phyloP scores from a whole-genome alignment of 2,888 invertebrate species.

The Philopedon plagiatum region DNA sequence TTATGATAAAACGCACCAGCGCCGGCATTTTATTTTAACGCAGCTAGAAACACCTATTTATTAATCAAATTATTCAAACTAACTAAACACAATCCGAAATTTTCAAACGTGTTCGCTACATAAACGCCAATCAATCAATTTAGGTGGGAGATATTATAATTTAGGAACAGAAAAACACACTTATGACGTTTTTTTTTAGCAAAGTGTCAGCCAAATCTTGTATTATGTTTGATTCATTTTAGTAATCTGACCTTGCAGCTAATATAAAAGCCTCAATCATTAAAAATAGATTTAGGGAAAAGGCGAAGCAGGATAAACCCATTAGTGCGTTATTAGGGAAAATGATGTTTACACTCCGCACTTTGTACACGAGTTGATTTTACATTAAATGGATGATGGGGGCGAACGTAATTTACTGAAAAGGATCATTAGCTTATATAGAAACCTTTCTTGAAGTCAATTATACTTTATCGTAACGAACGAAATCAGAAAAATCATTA shows the following conservation, averaged over 20 bases:
- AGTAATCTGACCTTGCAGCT: conserved; percentile 11
- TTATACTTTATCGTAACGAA: too few species aligned
- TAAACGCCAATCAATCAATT: conserved; percentile 31
- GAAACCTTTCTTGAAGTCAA: too few species aligned
- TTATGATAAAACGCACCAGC: conserved; percentile 10
- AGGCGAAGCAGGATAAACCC: conserved; percentile 9
- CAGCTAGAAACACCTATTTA: neutral
- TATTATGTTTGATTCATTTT: conserved; percentile 25
- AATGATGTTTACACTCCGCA: neutral
- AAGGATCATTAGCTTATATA: too few species aligned
- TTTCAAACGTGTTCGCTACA: conserved; percentile 12
- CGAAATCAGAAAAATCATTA: too few species aligned
- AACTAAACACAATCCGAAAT: conserved; percentile 3
- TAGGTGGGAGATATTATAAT: conserved; percentile 13
- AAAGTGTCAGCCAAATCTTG: conserved; percentile 26
- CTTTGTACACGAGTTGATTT: neutral
- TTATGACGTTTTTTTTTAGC: conserved; percentile 30
- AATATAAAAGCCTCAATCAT: conserved; percentile 25
- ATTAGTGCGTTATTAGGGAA: conserved; percentile 10
- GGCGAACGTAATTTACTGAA: neutral
- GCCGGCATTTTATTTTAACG: conserved; percentile 13
- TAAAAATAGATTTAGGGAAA: conserved; percentile 30
- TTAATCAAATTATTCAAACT: conserved; percentile 22
- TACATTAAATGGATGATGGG: neutral
- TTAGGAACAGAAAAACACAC: conserved; percentile 16